Evolutionary conservation across 2,888 invertebrate genomes (phyloP), one percentile per base, ranked within the genome.

Genomic region (Caenorhabditis sp.): DNA sequence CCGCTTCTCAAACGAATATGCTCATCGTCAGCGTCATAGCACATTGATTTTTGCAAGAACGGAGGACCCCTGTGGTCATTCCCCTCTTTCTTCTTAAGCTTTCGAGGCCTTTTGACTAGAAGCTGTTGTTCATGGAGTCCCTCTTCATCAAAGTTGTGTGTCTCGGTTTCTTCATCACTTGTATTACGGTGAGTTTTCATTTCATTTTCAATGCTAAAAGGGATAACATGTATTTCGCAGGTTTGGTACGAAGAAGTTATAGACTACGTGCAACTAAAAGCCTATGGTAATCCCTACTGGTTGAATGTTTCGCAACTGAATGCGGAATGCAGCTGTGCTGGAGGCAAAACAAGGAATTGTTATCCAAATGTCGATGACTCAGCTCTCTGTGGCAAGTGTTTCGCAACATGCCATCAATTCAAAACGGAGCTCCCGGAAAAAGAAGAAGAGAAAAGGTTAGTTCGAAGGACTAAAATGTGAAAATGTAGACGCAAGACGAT

Each of bases 371-470:
- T 70, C n/a, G 46, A 58, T 61, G 78, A 78, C 32, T 50, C 59
- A 73, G 17, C 52, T n/a, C 24, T 73, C 2, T 78, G 78, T 61
- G 78, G 78, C 43, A 68, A 70, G 50, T 78, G 78, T 73, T 78
- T 78, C 50, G 59, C 58, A 61, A 61, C 61, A 30, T 76, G 76
- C n/a, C 30, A 24, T 8, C 37, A 71, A 24, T 1, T 26, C 20
- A 26, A 15, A 53, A 46, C 11, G 9, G 46, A 35, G 11, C 2
- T 32, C 7, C 37, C 22, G 43, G 37, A 41, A 17, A 48, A 58
- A 8, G 27, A 35, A 5, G 20, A 52, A 6, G 39, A 58, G 9
- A 32, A 39, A 35, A 37, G 55, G 55, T 53, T 45, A 7, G 46
- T 41, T 2, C 20, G 24, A 41, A 52, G n/a, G n/a, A n/a, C n/a